phyloP scores from a whole-genome alignment of 2,113 vertebrate genomes.

The Urocynchramus pylzowi region DNA sequence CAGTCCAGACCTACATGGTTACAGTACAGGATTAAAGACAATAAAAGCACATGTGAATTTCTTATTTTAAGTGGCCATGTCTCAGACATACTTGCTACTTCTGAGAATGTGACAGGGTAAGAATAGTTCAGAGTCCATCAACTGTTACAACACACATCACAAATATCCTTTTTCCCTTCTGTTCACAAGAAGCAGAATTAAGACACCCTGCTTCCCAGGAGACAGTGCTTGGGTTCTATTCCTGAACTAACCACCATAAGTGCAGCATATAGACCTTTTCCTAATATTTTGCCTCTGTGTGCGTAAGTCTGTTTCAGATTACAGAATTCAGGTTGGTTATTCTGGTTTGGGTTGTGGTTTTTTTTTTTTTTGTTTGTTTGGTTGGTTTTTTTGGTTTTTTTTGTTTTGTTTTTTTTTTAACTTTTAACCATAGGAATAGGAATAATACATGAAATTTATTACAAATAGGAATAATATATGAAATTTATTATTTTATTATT shows the following conservation, averaged over 20 bases:
- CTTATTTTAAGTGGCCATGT: background rate
- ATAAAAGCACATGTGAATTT: background rate
- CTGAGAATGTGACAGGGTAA: background rate
- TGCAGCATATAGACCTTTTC: accelerated
- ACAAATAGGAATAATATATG: background rate
- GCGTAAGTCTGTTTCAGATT: background rate
- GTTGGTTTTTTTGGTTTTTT: background rate
- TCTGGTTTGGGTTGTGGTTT: background rate
- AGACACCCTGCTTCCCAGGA: background rate
- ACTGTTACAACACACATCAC: background rate
- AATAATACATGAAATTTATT: background rate
- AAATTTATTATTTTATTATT: no score
- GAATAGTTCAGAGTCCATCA: background rate
- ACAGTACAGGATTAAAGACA: background rate
- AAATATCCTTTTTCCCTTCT: background rate
- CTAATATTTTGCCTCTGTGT: background rate
- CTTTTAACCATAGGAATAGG: background rate
- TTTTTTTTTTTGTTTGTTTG: background rate
- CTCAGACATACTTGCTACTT: background rate
- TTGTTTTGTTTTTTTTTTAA: background rate
- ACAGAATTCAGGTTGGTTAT: background rate
- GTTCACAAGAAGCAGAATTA: background rate
- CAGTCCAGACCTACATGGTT: background rate
- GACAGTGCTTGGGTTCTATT: background rate
- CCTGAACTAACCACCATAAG: background rate